Conservation (phyloP, 2,888 invertebrate species). For the Diplolepis rosae region DNA sequence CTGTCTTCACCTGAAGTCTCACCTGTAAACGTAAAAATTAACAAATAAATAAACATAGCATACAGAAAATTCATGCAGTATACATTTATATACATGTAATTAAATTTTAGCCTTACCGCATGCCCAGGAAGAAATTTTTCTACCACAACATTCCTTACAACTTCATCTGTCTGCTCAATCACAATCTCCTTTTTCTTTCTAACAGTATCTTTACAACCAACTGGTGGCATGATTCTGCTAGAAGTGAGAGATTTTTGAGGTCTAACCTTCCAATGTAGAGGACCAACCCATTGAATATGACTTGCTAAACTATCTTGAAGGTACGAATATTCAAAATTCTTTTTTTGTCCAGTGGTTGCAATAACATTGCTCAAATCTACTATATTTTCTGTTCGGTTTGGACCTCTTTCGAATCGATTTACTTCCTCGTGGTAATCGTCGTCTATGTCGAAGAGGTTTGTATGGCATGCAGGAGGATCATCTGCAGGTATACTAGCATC, state of each 20-base stretch:
- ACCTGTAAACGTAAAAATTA: conserved; percentile 37
- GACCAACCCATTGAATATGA: conserved; percentile 83
- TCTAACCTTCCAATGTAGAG: conserved; percentile 87
- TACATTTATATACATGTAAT: too few relatives aligned
- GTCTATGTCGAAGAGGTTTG: conserved; percentile 45
- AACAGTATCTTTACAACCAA: conserved; percentile 34
- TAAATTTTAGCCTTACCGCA: conserved; percentile 2
- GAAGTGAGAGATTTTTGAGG: conserved; percentile 18
- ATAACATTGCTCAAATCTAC: conserved; percentile 53
- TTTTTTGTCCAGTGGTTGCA: conserved; percentile 26
- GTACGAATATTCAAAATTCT: conserved; percentile 61
- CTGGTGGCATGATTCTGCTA: conserved; percentile 29
- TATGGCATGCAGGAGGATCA: conserved; percentile 24
- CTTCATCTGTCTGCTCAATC: conserved; percentile 43
- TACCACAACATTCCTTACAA: not conserved
- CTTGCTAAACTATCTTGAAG: conserved; percentile 42
- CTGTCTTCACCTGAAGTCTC: conserved; percentile 43
- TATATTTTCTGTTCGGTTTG: conserved; percentile 46
- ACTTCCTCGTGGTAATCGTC: conserved; percentile 43
- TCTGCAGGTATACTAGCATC: conserved; percentile 57
- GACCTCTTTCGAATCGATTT: conserved; percentile 36
- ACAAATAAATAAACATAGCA: not conserved
- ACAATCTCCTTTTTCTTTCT: conserved; percentile 52
- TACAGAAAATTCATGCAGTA: too few relatives aligned
- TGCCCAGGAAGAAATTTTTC: conserved; percentile 33